phyloP scores from a whole-genome alignment of 2,113 vertebrate genomes.

The Chaenocephalus aceratus region DNA sequence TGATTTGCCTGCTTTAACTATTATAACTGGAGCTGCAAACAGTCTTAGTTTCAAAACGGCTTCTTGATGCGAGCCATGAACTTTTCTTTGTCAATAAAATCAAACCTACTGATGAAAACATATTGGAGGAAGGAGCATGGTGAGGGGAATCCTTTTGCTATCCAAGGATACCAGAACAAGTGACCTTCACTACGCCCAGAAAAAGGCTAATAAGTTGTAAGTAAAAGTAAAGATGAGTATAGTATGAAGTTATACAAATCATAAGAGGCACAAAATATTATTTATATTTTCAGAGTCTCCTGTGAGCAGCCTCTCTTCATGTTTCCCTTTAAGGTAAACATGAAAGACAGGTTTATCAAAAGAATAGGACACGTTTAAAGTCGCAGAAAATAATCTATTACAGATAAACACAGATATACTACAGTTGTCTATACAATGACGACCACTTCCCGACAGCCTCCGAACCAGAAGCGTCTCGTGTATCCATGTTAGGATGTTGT shows the following conservation, averaged over 20 bases:
- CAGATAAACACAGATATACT: constrained; percentile 44
- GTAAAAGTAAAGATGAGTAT: background rate
- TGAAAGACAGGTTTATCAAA: constrained; percentile 47
- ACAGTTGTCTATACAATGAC: constrained; percentile 44
- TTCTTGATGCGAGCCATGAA: background rate
- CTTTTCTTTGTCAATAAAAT: too few relatives aligned
- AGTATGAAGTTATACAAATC: constrained; percentile 34
- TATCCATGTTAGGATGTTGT: background rate
- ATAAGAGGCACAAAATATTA: constrained; percentile 54
- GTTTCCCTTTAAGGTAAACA: constrained; percentile 19
- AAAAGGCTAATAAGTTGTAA: background rate
- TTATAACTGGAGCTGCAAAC: background rate
- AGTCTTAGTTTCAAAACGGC: background rate
- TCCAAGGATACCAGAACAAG: background rate
- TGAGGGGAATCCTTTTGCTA: background rate
- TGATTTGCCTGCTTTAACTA: background rate
- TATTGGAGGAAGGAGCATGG: background rate
- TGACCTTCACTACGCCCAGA: background rate
- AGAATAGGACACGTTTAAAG: constrained; percentile 47
- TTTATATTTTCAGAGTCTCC: constrained; percentile 11
- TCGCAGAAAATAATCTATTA: constrained; percentile 30
- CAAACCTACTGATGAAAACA: background rate
- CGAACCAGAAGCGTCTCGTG: background rate
- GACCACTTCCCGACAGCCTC: constrained; percentile 16
- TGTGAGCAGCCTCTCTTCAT: background rate